Evolutionary conservation across 2,113 vertebrate species (phyloP), one percentile per base, ranked within the genome.

Genomic region (Platichthys stellatus): DNA sequence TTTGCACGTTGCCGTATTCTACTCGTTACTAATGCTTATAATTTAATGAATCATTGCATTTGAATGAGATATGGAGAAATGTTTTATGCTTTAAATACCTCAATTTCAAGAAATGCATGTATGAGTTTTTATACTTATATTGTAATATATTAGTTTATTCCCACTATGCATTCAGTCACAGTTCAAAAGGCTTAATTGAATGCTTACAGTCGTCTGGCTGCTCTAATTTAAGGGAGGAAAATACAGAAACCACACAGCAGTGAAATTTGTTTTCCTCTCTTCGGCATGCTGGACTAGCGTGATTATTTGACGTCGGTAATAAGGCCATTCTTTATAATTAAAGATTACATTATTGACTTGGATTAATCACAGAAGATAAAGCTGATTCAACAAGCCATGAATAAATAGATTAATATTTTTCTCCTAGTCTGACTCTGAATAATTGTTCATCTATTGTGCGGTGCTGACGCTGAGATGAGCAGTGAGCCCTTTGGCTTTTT

Each of bases 281-380:
- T 60, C 75, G 54, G 62, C 61, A 23, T 74, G 38, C 18, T 76
- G 62, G 80, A 77, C 72, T 17, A 31, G 62, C 49, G 11, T 75
- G 70, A 80, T 90, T 92, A 84, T 93, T 91, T 90, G 88, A 84
- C 56, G 26, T 72, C 62, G 75, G 75, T 88, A 84, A 88, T 90
- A 87, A 88, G 81, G 63, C 78, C 81, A 89, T 89, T 88, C 85
- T 79, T 89, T 83, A 89, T 88, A 92, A 92, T 93, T 91, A 92
- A 92, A 89, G 81, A 89, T 88, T 80, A 82, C 85, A 86, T 89
- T 93, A 92, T 92, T 93, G 91, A 92, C 89, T 89, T 56, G 78
- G 80, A 92, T 93, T 90, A 91, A 92, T 92, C 84, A 84, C 83
- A 77, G 67, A 61, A 86, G 86, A 94, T 90, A 90, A 92, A 88